phyloP scores from a whole-genome alignment of 92 coral and sea anemone genomes.

The Phenganax stokvisi region DNA sequence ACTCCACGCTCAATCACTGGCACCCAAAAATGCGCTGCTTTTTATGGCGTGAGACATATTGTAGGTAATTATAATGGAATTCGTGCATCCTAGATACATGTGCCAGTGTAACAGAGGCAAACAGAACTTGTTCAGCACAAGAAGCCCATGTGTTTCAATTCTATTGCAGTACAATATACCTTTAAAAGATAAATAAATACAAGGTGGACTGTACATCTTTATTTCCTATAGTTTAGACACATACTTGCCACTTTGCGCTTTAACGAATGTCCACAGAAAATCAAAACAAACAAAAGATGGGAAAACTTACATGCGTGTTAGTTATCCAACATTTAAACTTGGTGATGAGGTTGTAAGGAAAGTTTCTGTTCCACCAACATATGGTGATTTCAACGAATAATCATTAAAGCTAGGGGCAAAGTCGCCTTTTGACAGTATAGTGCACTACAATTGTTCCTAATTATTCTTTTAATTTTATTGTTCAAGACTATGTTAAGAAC shows the following conservation, averaged over 20 bases:
- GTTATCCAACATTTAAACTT: slow-evolving; percentile 14
- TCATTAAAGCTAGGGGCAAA: background rate
- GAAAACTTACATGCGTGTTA: slow-evolving; percentile 1
- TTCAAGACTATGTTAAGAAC: slow-evolving; percentile 6
- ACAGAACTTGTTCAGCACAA: background rate
- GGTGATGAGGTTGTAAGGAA: slow-evolving; percentile 17
- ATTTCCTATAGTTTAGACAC: slow-evolving; percentile 2
- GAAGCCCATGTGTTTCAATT: background rate
- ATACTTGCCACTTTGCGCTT: slow-evolving; percentile 9
- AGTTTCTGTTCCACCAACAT: slow-evolving; percentile 19
- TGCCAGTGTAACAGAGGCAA: background rate
- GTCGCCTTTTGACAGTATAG: background rate
- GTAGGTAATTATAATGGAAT: slow-evolving; percentile 5
- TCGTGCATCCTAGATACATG: background rate
- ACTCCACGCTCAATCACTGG: too few relatives aligned
- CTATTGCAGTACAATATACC: background rate
- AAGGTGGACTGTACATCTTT: background rate
- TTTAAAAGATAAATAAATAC: background rate
- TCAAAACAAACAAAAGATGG: background rate
- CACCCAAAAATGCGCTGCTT: slow-evolving; percentile 10
- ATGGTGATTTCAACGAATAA: background rate
- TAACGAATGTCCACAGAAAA: slow-evolving; percentile 8
- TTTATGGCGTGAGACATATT: slow-evolving; percentile 12
- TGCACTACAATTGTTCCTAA: background rate
- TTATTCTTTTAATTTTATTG: background rate